Evolutionary conservation across 2,888 invertebrate genomes (phyloP).

Genomic region (Brenthis daphne): DNA sequence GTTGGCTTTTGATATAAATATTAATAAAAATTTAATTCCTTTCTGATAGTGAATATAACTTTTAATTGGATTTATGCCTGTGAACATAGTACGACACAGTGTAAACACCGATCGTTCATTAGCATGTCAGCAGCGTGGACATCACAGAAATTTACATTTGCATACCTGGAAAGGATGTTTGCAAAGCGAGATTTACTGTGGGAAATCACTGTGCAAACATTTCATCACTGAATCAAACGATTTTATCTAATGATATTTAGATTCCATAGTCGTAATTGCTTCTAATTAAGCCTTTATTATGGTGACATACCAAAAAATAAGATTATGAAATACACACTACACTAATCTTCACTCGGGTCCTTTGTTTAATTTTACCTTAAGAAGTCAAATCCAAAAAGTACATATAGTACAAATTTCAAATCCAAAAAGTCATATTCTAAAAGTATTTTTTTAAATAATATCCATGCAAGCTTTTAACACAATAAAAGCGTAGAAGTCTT

Average conservation of each 20-base stretch:
- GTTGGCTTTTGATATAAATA: neutral
- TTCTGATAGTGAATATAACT: constrained; percentile 33
- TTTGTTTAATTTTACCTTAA: too few species aligned
- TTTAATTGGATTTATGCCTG: constrained; percentile 35
- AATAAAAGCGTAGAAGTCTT: too few species aligned
- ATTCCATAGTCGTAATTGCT: too few species aligned
- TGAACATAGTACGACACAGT: constrained; percentile 21
- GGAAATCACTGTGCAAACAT: constrained; percentile 5
- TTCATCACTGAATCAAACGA: neutral
- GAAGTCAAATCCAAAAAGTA: too few species aligned
- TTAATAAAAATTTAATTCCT: constrained; percentile 9
- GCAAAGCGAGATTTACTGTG: constrained; percentile 19
- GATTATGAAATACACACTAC: too few species aligned
- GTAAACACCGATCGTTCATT: constrained; percentile 40
- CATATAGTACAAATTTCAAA: too few species aligned
- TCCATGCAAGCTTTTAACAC: too few species aligned
- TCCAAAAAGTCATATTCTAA: too few species aligned
- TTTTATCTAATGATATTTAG: neutral
- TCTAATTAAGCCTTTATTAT: too few species aligned
- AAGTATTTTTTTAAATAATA: too few species aligned
- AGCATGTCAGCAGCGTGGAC: constrained; percentile 25
- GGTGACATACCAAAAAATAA: too few species aligned
- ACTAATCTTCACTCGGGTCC: too few species aligned
- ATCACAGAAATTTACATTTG: constrained; percentile 27
- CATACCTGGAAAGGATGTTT: constrained; percentile 23